Evolutionary conservation across 1,140 invertebrate species (phyloP), one percentile per base, ranked within the genome.

Genomic region (Zaprionus tsacasi): DNA sequence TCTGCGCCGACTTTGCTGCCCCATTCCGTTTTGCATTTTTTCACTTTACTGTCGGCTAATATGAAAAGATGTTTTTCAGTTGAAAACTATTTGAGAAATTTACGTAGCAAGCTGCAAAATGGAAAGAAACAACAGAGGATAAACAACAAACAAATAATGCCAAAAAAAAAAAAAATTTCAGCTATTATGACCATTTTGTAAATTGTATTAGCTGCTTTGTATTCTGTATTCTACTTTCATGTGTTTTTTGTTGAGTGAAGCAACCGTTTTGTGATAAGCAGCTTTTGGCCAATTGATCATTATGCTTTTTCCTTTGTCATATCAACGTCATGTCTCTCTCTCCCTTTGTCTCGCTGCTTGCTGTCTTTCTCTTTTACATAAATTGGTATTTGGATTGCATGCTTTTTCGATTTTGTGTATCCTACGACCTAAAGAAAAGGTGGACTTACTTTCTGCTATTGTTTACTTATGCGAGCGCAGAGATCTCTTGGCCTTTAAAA

Each of bases 1-100:
- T 89, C 85, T 89, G 77, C 64, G 72, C 85, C 85, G 85, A 81
- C 85, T 57, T 55, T 55, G 27, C 27, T 69, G 78, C 36, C 27
- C 3, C 21, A 21, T 21, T 58, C 60, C 74, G 74, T 63, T 81
- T 79, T 90, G 81, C 85, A 87, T 81, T 87, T 86, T 82, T 70
- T 54, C 54, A 68, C n/a, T 57, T 66, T 72, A 73, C 66, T 66
- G 70, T 12, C 66, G 75, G 70, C 61, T 70, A 63, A 67, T 61
- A 75, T 78, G 61, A 75, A 80, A 74, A 75, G 75, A 78, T 80
- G 56, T 79, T 79, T 79, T 59, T 55, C 78, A 17, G 55, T 33
- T 40, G 11, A 52, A 40, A 67, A 77, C 60, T 66, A 77, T 82
- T 74, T 57, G 21, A 43, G 78, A 81, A 66, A 70, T 85, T 57